Percentiles rank a stretch among this genome's conserved stretches.
Conservation (phyloP, 2,888 invertebrate genomes). For the Anarsia innoxiella region DNA sequence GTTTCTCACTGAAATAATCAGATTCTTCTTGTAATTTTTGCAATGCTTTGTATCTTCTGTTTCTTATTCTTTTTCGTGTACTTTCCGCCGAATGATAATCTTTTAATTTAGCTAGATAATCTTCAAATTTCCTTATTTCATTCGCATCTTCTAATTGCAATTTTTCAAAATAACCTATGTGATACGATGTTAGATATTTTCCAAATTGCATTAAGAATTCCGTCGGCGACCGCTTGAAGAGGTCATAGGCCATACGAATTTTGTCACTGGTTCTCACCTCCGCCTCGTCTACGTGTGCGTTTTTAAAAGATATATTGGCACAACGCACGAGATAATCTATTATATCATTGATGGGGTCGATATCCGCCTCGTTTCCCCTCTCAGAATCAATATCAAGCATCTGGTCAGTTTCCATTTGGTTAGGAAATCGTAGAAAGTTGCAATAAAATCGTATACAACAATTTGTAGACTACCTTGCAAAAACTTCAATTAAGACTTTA, state of each 20-base stretch:
- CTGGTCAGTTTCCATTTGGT: conserved; percentile 5
- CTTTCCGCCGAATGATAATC: conserved; percentile 69
- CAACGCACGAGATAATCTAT: conserved; percentile 77
- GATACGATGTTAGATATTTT: conserved; percentile 78
- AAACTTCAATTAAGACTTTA: too few relatives aligned
- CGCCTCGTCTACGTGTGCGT: conserved; percentile 86
- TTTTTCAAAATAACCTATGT: conserved; percentile 81
- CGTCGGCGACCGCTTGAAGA: conserved; percentile 79
- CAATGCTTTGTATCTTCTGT: conserved; percentile 88
- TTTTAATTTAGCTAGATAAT: conserved; percentile 78
- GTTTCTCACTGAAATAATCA: conserved; percentile 91
- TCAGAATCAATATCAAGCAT: conserved; percentile 1
- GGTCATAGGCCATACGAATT: conserved; percentile 77
- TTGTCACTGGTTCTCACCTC: conserved; percentile 83
- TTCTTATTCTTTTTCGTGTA: conserved; percentile 77
- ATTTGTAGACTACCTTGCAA: too few relatives aligned
- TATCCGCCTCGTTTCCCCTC: conserved; percentile 23
- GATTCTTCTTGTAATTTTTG: conserved; percentile 80
- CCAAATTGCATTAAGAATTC: conserved; percentile 88
- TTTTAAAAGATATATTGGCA: conserved; percentile 82
- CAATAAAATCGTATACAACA: too few relatives aligned
- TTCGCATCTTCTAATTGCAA: conserved; percentile 25
- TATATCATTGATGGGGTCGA: conserved; percentile 71
- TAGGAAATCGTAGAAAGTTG: too few relatives aligned
- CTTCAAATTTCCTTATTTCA: conserved; percentile 73